A percentile compares a stretch with the other conserved stretches of the same genome.
Conservation (phyloP, 2,797 vertebrate genomes). For the Chelonia mydas region DNA sequence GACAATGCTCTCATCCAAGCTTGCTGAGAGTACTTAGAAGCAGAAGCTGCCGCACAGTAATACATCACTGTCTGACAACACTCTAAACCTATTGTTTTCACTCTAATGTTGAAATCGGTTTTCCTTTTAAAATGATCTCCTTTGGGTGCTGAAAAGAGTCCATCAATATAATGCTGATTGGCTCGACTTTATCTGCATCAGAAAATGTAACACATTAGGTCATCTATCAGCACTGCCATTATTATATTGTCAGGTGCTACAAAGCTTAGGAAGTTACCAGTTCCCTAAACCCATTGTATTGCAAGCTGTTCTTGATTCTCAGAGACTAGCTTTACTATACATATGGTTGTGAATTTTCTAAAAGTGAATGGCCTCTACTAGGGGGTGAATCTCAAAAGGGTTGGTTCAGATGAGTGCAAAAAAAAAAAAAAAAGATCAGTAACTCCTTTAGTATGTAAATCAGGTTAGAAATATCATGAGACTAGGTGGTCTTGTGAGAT, state of each 20-base stretch:
- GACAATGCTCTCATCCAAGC: neutral
- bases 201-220: conserved; percentile 15
- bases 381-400: conserved; percentile 48
- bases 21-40: conserved; percentile 31
- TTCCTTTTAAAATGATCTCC: conserved; percentile 54
- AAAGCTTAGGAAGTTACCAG: conserved; percentile 52
- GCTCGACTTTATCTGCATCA: conserved; percentile 23
- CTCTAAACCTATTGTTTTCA: conserved; percentile 42
- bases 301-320: conserved; percentile 29
- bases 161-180: conserved; percentile 39
- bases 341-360: conserved; percentile 50
- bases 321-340: conserved; percentile 31
- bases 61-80: conserved; percentile 37
- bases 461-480: conserved; percentile 23
- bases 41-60: conserved; percentile 3
- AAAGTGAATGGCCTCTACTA: conserved; percentile 38
- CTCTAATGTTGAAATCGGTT: conserved; percentile 41
- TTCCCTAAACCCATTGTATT: conserved; percentile 47
- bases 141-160: conserved; percentile 50
- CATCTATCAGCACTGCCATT: conserved; percentile 61
- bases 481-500: conserved; percentile 22
- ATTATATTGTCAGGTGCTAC: conserved; percentile 59
- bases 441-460: conserved; percentile 67
- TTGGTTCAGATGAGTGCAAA: neutral
- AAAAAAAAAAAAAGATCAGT: conserved; percentile 18